Evolutionary conservation across 2,113 vertebrate species (phyloP).

Genomic region (Argyrosomus japonicus): DNA sequence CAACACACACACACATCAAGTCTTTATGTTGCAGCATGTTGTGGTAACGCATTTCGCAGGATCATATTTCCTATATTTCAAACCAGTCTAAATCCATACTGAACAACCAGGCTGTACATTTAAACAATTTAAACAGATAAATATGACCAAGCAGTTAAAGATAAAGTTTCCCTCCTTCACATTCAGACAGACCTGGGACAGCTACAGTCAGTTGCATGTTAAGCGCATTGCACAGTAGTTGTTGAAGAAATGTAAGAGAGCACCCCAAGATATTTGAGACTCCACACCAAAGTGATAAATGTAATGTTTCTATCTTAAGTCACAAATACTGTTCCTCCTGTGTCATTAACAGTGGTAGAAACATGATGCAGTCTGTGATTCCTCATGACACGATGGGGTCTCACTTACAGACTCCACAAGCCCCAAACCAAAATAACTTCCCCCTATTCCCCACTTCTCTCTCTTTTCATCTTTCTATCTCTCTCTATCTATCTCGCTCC

Average conservation of each 20-base stretch:
- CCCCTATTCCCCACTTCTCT: too few species aligned
- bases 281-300: not conserved
- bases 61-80: too few species aligned
- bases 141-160: too few species aligned
- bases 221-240: not conserved
- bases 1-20: too few species aligned
- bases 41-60: too few species aligned
- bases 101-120: too few species aligned
- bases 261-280: not conserved
- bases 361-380: not conserved
- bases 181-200: too few species aligned
- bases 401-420: conserved; percentile 1
- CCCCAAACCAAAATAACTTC: conserved; percentile 14
- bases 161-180: too few species aligned
- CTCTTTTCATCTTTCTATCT: not conserved
- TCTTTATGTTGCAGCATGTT: too few species aligned
- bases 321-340: not conserved
- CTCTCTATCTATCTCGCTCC: not conserved
- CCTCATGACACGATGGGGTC: not conserved
- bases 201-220: too few species aligned
- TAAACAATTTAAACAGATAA: too few species aligned
- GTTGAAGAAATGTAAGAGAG: not conserved
- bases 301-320: not conserved
- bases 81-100: too few species aligned
- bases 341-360: not conserved